These are phyloP conservation scores for Lypha dubia DNA, from an alignment of 2,888 invertebrate species.

Conservation along the genomic window DNA sequence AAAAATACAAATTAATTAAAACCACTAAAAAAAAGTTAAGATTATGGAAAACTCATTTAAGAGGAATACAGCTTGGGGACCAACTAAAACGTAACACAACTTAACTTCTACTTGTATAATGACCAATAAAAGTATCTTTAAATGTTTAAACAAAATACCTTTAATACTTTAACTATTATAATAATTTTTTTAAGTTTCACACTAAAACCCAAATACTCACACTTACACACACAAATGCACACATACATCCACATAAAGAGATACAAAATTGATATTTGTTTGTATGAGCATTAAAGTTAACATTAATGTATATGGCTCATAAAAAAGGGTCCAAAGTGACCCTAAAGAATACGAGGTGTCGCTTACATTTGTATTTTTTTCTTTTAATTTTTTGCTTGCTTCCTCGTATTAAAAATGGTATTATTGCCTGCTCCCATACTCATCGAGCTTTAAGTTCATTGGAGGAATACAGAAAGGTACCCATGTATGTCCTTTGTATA, in stretches of 20 bases:
- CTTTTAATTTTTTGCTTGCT: background rate
- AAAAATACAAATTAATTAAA: background rate
- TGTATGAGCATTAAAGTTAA: conserved; percentile 22
- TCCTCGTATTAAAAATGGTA: conserved; percentile 32
- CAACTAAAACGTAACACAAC: conserved; percentile 25
- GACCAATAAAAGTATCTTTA: conserved; percentile 49
- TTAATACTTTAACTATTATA: conserved; percentile 29
- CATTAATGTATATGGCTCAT: conserved; percentile 50
- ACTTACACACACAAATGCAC: background rate
- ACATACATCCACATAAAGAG: background rate
- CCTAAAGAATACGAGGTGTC: conserved; percentile 64
- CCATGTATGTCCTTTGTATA: background rate
- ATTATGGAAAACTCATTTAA: conserved; percentile 53
- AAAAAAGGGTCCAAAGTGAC: conserved; percentile 65
- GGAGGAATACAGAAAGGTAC: conserved; percentile 2
- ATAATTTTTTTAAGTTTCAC: background rate
- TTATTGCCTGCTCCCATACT: conserved; percentile 19
- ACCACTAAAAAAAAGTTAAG: background rate
- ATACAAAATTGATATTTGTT: conserved; percentile 38
- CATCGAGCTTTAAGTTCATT: background rate
- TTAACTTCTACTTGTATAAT: conserved; percentile 40
- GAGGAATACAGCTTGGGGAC: conserved; percentile 49
- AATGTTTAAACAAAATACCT: conserved; percentile 60
- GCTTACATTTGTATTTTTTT: conserved; percentile 26
- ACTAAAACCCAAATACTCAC: background rate